A percentile compares a stretch with the other conserved stretches of the same genome.
Conservation (phyloP, 2,113 vertebrate species). For the Otus sunia region DNA sequence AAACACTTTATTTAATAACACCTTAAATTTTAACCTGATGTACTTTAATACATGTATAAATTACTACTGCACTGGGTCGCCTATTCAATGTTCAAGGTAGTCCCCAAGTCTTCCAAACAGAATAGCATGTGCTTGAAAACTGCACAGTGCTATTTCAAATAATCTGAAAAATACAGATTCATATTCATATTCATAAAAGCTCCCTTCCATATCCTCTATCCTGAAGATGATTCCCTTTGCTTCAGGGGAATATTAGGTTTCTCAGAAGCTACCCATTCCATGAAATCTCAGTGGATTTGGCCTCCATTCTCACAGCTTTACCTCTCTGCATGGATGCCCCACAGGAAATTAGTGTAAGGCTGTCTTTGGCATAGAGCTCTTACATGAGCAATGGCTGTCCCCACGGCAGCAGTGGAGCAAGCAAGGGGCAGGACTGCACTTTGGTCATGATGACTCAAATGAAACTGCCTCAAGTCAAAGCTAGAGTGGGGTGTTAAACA, state of each 20-base stretch:
- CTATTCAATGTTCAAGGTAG: neutral
- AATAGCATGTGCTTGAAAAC: neutral
- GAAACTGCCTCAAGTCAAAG: neutral
- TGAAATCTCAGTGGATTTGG: neutral
- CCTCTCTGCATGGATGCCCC: neutral
- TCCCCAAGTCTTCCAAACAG: neutral
- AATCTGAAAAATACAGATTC: neutral
- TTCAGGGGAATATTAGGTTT: neutral
- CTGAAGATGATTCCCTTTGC: neutral
- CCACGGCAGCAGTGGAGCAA: neutral
- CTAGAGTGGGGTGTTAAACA: neutral
- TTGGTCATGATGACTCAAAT: neutral
- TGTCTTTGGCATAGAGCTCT: neutral
- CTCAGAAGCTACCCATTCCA: neutral
- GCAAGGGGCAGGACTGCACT: neutral
- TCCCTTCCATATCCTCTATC: neutral
- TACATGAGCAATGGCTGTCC: neutral
- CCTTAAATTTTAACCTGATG: constrained; percentile 26
- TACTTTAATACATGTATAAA: neutral
- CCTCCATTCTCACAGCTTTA: neutral
- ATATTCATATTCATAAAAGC: neutral
- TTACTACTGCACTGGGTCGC: neutral
- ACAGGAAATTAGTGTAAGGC: neutral
- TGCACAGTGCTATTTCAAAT: neutral
- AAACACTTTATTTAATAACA: constrained; percentile 1